Percentiles rank a stretch among this genome's conserved stretches.
Conservation (phyloP, 2,113 vertebrate genomes). For the Rhinoptilus africanus region DNA sequence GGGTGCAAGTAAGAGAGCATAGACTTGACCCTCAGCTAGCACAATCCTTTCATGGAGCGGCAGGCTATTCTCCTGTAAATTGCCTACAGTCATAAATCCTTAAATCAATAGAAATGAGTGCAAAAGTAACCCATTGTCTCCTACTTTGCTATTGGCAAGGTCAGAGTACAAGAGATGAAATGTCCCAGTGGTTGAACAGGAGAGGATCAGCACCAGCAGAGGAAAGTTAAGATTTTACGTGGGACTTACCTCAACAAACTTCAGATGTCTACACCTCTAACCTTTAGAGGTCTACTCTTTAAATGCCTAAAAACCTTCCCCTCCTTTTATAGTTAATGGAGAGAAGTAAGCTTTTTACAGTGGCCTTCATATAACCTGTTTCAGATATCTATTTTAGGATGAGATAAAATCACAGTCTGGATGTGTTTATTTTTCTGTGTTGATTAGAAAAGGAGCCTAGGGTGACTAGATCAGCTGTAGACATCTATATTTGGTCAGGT, state of each 20-base stretch:
- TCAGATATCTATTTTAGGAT: constrained; percentile 11
- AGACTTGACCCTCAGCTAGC: not conserved
- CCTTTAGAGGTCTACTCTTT: not conserved
- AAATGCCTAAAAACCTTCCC: not conserved
- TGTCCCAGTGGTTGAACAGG: not conserved
- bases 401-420: constrained; percentile 16
- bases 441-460: constrained; percentile 20
- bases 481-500: constrained; percentile 62
- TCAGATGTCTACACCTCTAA: not conserved
- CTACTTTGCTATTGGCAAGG: not conserved
- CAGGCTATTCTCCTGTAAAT: not conserved
- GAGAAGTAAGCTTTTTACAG: not conserved
- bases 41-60: not conserved
- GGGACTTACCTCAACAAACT: not conserved
- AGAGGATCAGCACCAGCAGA: not conserved
- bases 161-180: not conserved
- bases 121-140: not conserved
- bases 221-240: not conserved
- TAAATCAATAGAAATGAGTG: not conserved
- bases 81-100: not conserved
- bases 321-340: not conserved
- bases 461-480: constrained; percentile 1
- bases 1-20: not conserved
- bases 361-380: constrained; percentile 2
- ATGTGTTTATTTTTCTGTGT: constrained; percentile 32